Conservation (phyloP, 2,113 vertebrate genomes). For the Corythornis cristatus region DNA sequence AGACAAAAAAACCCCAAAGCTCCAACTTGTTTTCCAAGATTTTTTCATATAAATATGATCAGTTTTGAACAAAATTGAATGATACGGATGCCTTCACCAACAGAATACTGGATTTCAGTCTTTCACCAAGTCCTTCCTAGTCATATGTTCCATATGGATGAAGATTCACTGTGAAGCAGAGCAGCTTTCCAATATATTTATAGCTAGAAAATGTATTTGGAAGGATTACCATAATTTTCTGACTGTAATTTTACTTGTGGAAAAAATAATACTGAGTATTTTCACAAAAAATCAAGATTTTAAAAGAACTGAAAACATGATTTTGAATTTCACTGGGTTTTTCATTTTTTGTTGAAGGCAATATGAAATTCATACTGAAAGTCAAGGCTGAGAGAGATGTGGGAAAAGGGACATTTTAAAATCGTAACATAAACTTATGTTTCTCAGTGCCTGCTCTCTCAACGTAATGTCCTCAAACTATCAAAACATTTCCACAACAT, state of each 20-base stretch:
- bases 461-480: background rate
- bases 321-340: slow-evolving; percentile 25
- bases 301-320: background rate
- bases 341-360: background rate
- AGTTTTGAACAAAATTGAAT: background rate
- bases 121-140: slow-evolving; percentile 49
- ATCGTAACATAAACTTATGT: background rate
- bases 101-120: slow-evolving; percentile 15
- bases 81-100: background rate
- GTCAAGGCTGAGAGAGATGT: background rate
- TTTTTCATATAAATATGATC: background rate
- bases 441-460: background rate
- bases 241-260: slow-evolving; percentile 39
- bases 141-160: slow-evolving; percentile 60
- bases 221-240: slow-evolving; percentile 41
- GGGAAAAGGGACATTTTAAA: background rate
- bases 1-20: background rate
- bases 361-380: background rate
- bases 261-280: slow-evolving; percentile 43
- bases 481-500: background rate
- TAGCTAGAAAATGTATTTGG: slow-evolving; percentile 50
- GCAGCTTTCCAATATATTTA: slow-evolving; percentile 50
- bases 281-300: slow-evolving; percentile 40
- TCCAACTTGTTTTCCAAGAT: background rate
- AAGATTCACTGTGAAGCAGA: slow-evolving; percentile 44